A percentile compares a stretch with the other conserved stretches of the same genome.
phyloP scores from a whole-genome alignment of 2,888 invertebrate species.

The Archaeoteleia sp. region DNA sequence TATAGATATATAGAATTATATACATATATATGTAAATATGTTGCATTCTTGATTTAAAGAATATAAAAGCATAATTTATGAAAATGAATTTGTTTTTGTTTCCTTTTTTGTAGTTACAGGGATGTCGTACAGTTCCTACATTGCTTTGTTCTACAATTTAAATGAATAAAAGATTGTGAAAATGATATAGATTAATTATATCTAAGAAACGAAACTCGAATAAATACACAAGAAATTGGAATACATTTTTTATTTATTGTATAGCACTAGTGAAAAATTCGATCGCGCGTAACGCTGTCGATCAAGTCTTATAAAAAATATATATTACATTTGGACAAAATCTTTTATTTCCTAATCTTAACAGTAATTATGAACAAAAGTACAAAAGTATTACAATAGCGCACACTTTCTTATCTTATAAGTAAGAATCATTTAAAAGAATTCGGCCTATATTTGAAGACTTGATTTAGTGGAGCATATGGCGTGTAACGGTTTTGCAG shows the following conservation, averaged over 20 bases:
- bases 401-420: conserved; percentile 16
- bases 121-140: too few relatives aligned
- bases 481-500: conserved; percentile 65
- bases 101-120: too few relatives aligned
- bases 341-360: conserved; percentile 25
- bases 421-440: conserved; percentile 62
- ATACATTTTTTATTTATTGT: conserved; percentile 1
- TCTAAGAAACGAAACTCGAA: too few relatives aligned
- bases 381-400: conserved; percentile 24
- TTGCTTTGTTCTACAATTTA: too few relatives aligned
- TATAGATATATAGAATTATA: too few relatives aligned
- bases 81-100: too few relatives aligned
- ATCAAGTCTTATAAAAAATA: conserved; percentile 53
- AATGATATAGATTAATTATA: too few relatives aligned
- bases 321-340: conserved; percentile 36
- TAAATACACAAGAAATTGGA: conserved; percentile 5
- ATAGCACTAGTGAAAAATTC: conserved; percentile 25
- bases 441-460: conserved; percentile 76
- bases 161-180: too few relatives aligned
- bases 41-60: conserved; percentile 25
- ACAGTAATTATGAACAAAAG: conserved; percentile 11
- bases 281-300: conserved; percentile 14
- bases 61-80: too few relatives aligned
- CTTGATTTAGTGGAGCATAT: conserved; percentile 77
- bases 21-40: conserved; percentile 33